Base-by-base conservation (phyloP, 2,888 invertebrate genomes). In the Sarcophaga variegata region DNA sequence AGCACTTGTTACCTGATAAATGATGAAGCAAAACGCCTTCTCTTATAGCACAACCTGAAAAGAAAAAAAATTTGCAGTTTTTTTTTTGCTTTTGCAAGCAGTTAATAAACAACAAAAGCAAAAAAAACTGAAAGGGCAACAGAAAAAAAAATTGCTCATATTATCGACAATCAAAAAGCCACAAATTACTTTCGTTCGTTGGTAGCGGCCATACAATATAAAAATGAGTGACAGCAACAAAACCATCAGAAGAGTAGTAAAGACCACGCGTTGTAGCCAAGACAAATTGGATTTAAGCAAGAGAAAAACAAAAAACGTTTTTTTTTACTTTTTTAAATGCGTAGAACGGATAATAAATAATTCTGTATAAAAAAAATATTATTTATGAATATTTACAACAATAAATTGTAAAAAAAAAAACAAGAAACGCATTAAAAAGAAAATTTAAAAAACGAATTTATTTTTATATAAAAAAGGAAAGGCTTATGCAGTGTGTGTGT, bases 101-200 rank as follows among this genome's bases (percentile, higher is more conserved):
- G 17, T 37, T 60, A 4, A 37, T 60, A 17, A 11, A 11, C 62
- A 10, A 59, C 37, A 64, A 47, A 49, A 47, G 49, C 4, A 74
- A 75, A 22, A 74, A 22, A 27, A 54, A 17, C 54, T 54, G 62
- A 20, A 22, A 63, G 20, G 14, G 37, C 49, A 17, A 37, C 37
- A 54, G 14, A 12, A 47, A n/a, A 60, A 60, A n/a, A 49, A 37
- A 75, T 60, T 66, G 54, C 25, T 54, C 45, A 67, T 77, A 63
- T 70, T 75, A 66, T 76, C 79, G 62, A 54, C 82, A 83, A 80
- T 86, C 79, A 82, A 80, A 79, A 80, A 83, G 67, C 86, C 86
- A 86, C 82, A 86, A 86, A 86, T 86, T 72, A 86, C 76, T 77
- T 76, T 80, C 17, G 54, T 54, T 54, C 14, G 54, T 37, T 54